These are phyloP conservation scores for Maniola jurtina DNA, from an alignment of 1,140 invertebrate genomes.

Conservation along the genomic window DNA sequence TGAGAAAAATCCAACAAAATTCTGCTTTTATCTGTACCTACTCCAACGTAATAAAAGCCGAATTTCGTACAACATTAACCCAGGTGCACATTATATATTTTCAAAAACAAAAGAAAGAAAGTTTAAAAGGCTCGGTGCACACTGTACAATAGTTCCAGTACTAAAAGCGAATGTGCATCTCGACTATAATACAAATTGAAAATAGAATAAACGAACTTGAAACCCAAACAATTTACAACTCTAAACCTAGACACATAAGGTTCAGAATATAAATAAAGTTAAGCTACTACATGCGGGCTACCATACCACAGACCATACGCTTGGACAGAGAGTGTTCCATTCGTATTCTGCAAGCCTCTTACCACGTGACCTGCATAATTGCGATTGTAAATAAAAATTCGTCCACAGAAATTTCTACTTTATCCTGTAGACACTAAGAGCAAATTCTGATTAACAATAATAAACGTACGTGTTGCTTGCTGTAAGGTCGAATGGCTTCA, in stretches of 20 bases:
- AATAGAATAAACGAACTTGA: constrained; percentile 15
- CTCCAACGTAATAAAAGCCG: too few species aligned
- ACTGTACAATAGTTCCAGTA: constrained; percentile 19
- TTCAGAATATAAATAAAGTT: constrained; percentile 5
- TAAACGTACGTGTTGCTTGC: constrained; percentile 11
- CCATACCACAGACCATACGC: too few species aligned
- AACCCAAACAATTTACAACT: neutral
- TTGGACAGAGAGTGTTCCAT: constrained; percentile 25
- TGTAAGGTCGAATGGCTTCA: constrained; percentile 30
- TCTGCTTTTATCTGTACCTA: too few species aligned
- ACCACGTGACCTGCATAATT: constrained; percentile 35
- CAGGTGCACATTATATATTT: neutral
- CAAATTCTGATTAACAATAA: neutral
- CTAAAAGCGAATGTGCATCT: constrained; percentile 28
- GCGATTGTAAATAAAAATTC: constrained; percentile 8
- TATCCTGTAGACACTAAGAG: neutral
- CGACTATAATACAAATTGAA: constrained; percentile 28
- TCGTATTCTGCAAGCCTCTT: constrained; percentile 35
- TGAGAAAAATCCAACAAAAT: too few species aligned
- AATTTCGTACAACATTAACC: neutral
- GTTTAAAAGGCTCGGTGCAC: constrained; percentile 1
- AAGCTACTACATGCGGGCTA: constrained; percentile 17
- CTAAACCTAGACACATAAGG: constrained; percentile 11
- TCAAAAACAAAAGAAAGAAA: neutral
- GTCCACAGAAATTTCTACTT: neutral